Percentiles rank a stretch among this genome's conserved stretches.
phyloP scores from a whole-genome alignment of 1,140 invertebrate genomes.

The Trialeurodes vaporariorum region DNA sequence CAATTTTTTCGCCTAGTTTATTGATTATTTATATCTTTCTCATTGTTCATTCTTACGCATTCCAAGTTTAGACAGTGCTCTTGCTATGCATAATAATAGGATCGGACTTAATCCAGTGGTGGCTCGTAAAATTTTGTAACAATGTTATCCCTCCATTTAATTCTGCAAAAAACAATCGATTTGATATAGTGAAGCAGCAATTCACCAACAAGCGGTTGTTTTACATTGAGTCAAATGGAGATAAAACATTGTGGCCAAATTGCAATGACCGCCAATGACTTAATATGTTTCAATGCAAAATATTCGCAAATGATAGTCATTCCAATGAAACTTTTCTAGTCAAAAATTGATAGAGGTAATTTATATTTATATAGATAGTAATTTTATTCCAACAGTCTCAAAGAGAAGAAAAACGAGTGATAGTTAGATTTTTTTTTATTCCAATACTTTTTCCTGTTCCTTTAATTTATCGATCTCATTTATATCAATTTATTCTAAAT shows the following conservation, averaged over 20 bases:
- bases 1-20: too few species aligned
- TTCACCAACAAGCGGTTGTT: neutral
- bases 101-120: too few species aligned
- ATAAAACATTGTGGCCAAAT: neutral
- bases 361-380: too few species aligned
- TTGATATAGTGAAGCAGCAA: neutral
- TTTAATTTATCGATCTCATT: too few species aligned
- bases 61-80: neutral
- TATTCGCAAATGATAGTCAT: too few species aligned
- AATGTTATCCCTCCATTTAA: neutral
- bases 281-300: neutral
- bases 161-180: neutral
- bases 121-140: neutral
- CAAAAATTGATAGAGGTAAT: too few species aligned
- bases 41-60: too few species aligned
- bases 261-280: neutral
- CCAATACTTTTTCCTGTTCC: neutral
- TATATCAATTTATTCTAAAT: too few species aligned
- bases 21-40: too few species aligned
- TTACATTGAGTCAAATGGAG: neutral
- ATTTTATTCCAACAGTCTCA: neutral
- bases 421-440: neutral
- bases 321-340: too few species aligned
- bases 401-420: neutral
- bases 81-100: neutral